Conservation (phyloP, 2,113 vertebrate species). For the Lota lota region DNA sequence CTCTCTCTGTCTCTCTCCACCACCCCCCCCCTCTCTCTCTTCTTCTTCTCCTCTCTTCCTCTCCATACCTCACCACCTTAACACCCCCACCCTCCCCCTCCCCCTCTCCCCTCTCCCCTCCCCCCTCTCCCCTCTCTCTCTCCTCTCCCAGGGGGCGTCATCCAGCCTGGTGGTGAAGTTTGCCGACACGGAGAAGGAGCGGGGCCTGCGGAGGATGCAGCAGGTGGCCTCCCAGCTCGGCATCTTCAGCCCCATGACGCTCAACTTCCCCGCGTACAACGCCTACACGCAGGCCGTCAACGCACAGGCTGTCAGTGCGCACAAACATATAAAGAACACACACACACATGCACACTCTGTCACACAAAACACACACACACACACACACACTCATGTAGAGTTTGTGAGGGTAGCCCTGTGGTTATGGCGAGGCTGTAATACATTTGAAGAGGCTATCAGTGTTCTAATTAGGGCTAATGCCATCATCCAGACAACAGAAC, state of each 20-base stretch:
- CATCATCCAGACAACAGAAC: conserved; percentile 69
- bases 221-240: conserved; percentile 88
- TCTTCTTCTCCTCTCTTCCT: neutral
- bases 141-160: conserved; percentile 77
- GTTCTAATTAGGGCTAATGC: conserved; percentile 68
- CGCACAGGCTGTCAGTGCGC: conserved; percentile 52
- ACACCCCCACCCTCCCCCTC: neutral
- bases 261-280: conserved; percentile 88
- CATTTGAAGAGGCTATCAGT: conserved; percentile 70
- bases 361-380: conserved; percentile 11
- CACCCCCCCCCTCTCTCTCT: neutral
- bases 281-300: conserved; percentile 90
- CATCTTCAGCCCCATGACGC: conserved; percentile 88
- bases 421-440: conserved; percentile 68
- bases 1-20: no score
- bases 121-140: conserved; percentile 5
- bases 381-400: conserved; percentile 11
- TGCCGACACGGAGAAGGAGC: conserved; percentile 90
- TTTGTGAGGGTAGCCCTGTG: conserved; percentile 49
- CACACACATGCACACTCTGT: conserved; percentile 11
- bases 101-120: conserved; percentile 5
- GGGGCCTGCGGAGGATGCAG: conserved; percentile 87
- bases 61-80: neutral
- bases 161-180: conserved; percentile 94
- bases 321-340: conserved; percentile 19